Evolutionary conservation across 2,797 vertebrate species (phyloP).

Genomic region (Lithobates sylvaticus): DNA sequence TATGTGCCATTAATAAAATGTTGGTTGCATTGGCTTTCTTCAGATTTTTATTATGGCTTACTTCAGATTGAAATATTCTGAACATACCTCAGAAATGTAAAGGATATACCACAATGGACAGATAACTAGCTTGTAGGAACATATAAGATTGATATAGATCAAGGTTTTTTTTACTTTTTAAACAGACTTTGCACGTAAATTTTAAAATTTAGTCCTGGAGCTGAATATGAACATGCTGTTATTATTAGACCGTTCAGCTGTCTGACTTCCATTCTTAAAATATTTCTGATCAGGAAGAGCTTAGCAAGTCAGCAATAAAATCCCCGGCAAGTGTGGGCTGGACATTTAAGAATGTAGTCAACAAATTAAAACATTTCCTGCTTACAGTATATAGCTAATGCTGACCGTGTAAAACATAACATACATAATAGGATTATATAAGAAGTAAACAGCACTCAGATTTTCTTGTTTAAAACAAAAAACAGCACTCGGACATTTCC

Average conservation of each 20-base stretch:
- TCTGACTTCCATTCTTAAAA: conserved; percentile 23
- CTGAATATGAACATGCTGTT: conserved; percentile 53
- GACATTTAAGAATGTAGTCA: not conserved
- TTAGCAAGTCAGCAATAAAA: conserved; percentile 16
- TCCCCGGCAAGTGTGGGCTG: not conserved
- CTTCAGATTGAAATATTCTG: too few species aligned
- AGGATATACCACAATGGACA: not conserved
- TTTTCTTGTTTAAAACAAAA: too few species aligned
- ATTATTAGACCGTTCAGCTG: conserved; percentile 48
- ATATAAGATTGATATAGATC: not conserved
- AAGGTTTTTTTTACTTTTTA: not conserved
- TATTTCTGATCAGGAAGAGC: not conserved
- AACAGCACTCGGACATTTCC: not conserved
- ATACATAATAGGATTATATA: not conserved
- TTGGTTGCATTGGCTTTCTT: too few species aligned
- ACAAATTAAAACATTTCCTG: not conserved
- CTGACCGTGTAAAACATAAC: not conserved
- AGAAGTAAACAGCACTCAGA: not conserved
- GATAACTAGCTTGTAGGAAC: not conserved
- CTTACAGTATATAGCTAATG: not conserved
- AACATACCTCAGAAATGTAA: not conserved
- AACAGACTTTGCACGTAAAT: not conserved
- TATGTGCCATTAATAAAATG: too few species aligned
- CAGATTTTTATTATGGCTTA: too few species aligned
- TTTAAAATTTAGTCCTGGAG: conserved; percentile 14